These are phyloP conservation scores for Leptopterna dolabrata DNA, from an alignment of 2,888 invertebrate species.

Conservation along the genomic window DNA sequence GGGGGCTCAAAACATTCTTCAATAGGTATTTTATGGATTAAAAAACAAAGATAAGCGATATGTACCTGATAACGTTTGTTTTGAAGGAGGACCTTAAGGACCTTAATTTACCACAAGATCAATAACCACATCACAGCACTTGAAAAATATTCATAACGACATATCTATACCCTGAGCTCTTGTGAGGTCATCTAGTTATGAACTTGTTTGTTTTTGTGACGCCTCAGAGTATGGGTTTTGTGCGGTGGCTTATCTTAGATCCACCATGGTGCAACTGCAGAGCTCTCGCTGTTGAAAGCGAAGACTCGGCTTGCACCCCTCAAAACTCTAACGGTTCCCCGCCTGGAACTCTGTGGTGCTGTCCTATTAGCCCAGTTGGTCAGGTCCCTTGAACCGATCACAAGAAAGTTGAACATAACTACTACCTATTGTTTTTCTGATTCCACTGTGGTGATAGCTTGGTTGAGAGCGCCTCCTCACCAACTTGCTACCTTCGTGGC, in stretches of 20 bases:
- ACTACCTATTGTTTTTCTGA: not conserved
- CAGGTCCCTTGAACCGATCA: not conserved
- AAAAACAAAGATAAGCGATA: too few relatives aligned
- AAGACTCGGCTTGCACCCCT: not conserved
- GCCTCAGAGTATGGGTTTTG: not conserved
- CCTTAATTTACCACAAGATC: too few relatives aligned
- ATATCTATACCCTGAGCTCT: too few relatives aligned
- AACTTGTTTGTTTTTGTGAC: not conserved
- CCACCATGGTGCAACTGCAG: not conserved
- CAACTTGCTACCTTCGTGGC: not conserved
- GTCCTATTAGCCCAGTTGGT: not conserved
- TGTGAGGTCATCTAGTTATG: too few relatives aligned
- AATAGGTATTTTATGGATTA: too few relatives aligned
- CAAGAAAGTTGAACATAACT: not conserved
- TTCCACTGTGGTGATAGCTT: not conserved
- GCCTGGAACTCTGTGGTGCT: not conserved
- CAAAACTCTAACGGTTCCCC: too few relatives aligned
- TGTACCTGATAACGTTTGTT: too few relatives aligned
- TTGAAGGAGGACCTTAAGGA: too few relatives aligned
- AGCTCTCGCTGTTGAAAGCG: not conserved
- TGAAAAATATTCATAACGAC: too few relatives aligned
- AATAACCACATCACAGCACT: too few relatives aligned
- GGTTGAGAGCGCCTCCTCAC: not conserved
- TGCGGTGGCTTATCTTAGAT: not conserved
- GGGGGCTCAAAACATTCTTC: too few relatives aligned